Evolutionary conservation across 2,888 invertebrate species (phyloP).

Genomic region (Tachina grossa): DNA sequence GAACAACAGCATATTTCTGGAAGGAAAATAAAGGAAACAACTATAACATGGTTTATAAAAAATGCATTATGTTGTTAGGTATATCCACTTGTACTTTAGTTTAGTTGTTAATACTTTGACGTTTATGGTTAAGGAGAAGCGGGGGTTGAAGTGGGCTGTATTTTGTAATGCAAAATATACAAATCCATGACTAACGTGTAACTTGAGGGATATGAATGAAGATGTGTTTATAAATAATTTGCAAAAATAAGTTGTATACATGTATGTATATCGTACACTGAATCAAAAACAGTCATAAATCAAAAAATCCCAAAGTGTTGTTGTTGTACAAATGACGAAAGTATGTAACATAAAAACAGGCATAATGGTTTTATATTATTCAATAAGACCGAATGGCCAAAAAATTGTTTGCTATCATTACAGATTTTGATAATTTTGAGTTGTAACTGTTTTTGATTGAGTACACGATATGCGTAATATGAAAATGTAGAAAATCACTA

Average conservation of each 20-base stretch:
- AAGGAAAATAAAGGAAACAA: conserved; percentile 29
- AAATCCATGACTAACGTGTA: conserved; percentile 32
- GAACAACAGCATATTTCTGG: neutral
- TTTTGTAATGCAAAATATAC: conserved; percentile 6
- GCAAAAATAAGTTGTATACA: neutral
- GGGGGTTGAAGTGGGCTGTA: conserved; percentile 2
- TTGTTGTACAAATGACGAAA: too few species aligned
- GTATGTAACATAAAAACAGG: too few species aligned
- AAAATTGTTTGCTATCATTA: too few species aligned
- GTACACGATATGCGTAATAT: too few species aligned
- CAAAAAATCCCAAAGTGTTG: too few species aligned
- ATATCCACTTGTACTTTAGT: conserved; percentile 30
- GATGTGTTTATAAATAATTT: conserved; percentile 23
- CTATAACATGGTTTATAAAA: conserved; percentile 66
- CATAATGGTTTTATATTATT: too few species aligned
- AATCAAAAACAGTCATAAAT: too few species aligned
- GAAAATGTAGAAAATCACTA: conserved; percentile 64
- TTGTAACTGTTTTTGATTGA: too few species aligned
- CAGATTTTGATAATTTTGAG: too few species aligned
- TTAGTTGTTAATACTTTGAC: conserved; percentile 57
- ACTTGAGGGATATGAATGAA: conserved; percentile 30
- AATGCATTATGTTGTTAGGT: conserved; percentile 67
- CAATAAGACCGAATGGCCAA: too few species aligned
- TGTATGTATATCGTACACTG: too few species aligned
- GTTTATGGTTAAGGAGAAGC: conserved; percentile 38